These are phyloP conservation scores for Eulemur rubriventer DNA, from an alignment of 2,797 vertebrate species.

Conservation along the genomic window DNA sequence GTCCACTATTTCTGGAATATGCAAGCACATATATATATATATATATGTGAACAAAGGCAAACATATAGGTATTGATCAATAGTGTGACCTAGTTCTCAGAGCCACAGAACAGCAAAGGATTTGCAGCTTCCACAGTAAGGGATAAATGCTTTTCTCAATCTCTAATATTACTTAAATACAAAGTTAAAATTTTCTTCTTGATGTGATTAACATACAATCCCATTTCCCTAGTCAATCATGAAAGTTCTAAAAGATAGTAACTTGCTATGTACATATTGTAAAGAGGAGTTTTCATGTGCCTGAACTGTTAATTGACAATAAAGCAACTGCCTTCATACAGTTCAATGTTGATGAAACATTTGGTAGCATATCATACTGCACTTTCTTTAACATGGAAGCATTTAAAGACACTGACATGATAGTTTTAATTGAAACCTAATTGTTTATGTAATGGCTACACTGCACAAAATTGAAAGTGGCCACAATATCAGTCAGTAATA, in stretches of 20 bases:
- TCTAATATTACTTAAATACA: slow-evolving; percentile 22
- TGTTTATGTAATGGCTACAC: slow-evolving; percentile 24
- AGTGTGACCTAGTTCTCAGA: slow-evolving; percentile 18
- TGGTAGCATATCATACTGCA: neutral
- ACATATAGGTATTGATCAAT: neutral
- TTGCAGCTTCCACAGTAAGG: neutral
- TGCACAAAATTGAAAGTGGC: slow-evolving; percentile 35
- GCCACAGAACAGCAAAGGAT: neutral
- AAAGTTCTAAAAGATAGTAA: neutral
- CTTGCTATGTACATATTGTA: neutral
- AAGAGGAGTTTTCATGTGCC: neutral
- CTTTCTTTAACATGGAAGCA: slow-evolving; percentile 16
- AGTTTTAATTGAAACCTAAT: slow-evolving; percentile 52
- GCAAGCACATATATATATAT: neutral
- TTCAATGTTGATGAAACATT: slow-evolving; percentile 3
- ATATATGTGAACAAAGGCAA: neutral
- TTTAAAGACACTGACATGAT: slow-evolving; percentile 4
- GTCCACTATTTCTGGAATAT: neutral
- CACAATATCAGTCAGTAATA: slow-evolving; percentile 16
- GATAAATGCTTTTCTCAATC: neutral
- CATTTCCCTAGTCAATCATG: slow-evolving; percentile 2
- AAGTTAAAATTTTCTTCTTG: slow-evolving; percentile 23
- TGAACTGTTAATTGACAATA: slow-evolving; percentile 19
- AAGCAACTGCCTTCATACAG: neutral
- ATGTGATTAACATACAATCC: slow-evolving; percentile 43